These are phyloP conservation scores for Cantharis lateralis DNA, from an alignment of 2,888 invertebrate species.

Conservation along the genomic window DNA sequence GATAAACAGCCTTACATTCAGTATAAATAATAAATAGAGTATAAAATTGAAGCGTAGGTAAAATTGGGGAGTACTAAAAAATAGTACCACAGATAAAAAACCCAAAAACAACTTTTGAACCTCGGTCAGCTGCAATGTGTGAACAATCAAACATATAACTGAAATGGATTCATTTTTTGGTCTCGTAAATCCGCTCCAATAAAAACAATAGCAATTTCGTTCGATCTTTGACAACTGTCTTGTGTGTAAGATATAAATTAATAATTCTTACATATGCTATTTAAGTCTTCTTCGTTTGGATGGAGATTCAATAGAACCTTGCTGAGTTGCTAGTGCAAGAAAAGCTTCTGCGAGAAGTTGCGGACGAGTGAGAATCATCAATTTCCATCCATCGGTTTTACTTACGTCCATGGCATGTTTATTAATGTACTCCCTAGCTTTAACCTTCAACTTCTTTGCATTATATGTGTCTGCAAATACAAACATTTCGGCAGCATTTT, in stretches of 20 bases:
- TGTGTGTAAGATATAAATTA: background rate
- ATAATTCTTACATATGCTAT: background rate
- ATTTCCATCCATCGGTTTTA: conserved; percentile 98
- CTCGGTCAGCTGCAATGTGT: too few species aligned
- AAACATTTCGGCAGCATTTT: conserved; percentile 95
- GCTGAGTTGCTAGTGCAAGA: background rate
- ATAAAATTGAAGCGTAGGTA: too few species aligned
- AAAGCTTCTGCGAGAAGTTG: conserved; percentile 97
- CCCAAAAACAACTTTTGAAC: too few species aligned
- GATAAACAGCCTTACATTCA: too few species aligned
- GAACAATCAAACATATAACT: too few species aligned
- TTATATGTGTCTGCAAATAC: conserved; percentile 97
- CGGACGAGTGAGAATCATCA: conserved; percentile 96
- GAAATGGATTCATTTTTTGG: too few species aligned
- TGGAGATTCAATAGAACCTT: background rate
- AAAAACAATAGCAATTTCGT: too few species aligned
- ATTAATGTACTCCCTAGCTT: conserved; percentile 98
- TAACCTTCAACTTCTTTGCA: conserved; percentile 97
- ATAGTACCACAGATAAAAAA: too few species aligned
- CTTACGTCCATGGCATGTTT: conserved; percentile 97
- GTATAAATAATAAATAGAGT: too few species aligned
- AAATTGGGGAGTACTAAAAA: too few species aligned
- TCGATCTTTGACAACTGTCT: too few species aligned
- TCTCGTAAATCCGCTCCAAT: too few species aligned
- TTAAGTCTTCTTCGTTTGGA: background rate